Evolutionary conservation across 2,888 invertebrate genomes (phyloP), one percentile per base, ranked within the genome.

Genomic region (Epsilonema sp.): DNA sequence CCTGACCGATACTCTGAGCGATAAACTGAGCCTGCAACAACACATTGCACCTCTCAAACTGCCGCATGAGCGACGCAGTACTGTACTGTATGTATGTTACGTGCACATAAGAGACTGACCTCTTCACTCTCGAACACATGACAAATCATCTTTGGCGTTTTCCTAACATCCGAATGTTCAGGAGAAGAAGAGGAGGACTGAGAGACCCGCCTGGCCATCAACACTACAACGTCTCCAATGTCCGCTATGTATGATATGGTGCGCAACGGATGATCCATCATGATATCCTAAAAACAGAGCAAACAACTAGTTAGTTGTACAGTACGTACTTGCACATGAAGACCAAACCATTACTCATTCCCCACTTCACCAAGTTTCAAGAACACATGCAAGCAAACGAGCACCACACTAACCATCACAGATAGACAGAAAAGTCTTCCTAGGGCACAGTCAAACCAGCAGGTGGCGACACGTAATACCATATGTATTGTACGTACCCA

Each of bases 51-150:
- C n/a, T n/a, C n/a, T n/a, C n/a, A n/a, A n/a, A n/a, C n/a, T n/a
- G n/a, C n/a, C n/a, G n/a, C 21, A 19, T 16, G 13, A 44, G 5
- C 20, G 11, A 44, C 4, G 41, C 16, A 31, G 8, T 31, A 31
- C 8, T 31, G 31, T 11, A 16, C 31, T 11, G 31, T 31, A 8
- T 11, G 8, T 31, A 31, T 11, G 8, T 31, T 31, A 31, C 31
- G 31, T 8, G 8, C 31, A 31, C 26, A n/a, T 3, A 48, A 25
- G n/a, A 49, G 21, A 21, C 26, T 16, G 3, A 80, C 80, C 76
- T 97, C 97, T 66, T 97, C 94, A 63, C 90, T 90, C 70, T 99
- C 94, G 69, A 97, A 99, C 25, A 99, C 94, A 66, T 97, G 97
- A 64, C 97, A 97, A 59, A 97, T 87, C 81, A 99, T 94, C 71